These are phyloP conservation scores for Aphodius sticticus DNA, from an alignment of 2,888 invertebrate species.

Conservation along the genomic window DNA sequence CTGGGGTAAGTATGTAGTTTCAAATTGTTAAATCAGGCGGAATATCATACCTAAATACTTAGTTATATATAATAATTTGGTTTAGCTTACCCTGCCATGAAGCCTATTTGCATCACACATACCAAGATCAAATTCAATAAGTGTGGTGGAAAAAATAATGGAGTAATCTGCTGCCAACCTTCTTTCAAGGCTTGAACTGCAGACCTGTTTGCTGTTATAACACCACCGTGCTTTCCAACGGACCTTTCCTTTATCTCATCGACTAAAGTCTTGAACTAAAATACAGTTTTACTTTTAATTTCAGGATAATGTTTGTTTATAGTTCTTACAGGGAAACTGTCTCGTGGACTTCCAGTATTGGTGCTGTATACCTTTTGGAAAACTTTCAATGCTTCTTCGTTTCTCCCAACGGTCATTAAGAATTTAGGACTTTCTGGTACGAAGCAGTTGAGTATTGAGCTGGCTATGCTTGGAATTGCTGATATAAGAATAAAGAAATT, in stretches of 20 bases:
- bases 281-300: too few relatives aligned
- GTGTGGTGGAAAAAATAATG: slow-evolving; percentile 72
- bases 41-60: too few relatives aligned
- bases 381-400: slow-evolving; percentile 68
- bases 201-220: slow-evolving; percentile 47
- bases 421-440: slow-evolving; percentile 80
- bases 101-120: slow-evolving; percentile 70
- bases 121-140: slow-evolving; percentile 68
- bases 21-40: too few relatives aligned
- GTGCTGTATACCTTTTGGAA: slow-evolving; percentile 67
- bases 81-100: slow-evolving; percentile 69
- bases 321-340: slow-evolving; percentile 65
- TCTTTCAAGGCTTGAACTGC: slow-evolving; percentile 62
- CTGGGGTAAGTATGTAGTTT: too few relatives aligned
- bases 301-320: slow-evolving; percentile 57
- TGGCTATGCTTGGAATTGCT: slow-evolving; percentile 71
- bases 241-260: slow-evolving; percentile 49
- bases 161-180: slow-evolving; percentile 70
- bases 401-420: slow-evolving; percentile 70
- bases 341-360: slow-evolving; percentile 68
- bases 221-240: slow-evolving; percentile 9
- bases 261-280: slow-evolving; percentile 50
- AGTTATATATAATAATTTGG: too few relatives aligned
- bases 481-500: slow-evolving; percentile 67
- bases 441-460: slow-evolving; percentile 67